phyloP scores from a whole-genome alignment of 37 sponge, comb jelly and placozoan species.

The Crambe crambe region DNA sequence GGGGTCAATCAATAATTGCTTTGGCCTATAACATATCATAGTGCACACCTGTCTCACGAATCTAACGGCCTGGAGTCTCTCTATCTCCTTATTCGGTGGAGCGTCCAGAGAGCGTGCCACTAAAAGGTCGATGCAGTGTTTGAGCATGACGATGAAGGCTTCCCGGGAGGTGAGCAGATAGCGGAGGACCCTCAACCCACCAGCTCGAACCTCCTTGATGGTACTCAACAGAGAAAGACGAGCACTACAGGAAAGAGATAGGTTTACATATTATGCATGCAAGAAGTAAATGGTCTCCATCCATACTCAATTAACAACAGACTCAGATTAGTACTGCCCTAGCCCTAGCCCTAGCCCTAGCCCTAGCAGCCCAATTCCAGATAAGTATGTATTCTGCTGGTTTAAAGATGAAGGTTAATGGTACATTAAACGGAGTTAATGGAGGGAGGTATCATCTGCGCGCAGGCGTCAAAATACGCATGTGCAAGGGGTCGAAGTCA shows the following conservation, averaged over 20 bases:
- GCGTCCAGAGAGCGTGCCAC: conserved; percentile 68
- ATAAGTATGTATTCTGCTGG: no score
- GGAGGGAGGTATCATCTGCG: no score
- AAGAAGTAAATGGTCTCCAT: no score
- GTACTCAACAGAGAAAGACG: conserved; percentile 47
- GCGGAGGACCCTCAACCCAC: conserved; percentile 62
- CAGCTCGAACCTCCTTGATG: conserved; percentile 73
- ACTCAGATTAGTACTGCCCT: no score
- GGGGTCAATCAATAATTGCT: no score
- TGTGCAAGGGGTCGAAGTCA: no score
- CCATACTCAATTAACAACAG: not conserved
- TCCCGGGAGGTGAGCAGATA: conserved; percentile 60
- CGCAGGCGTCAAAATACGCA: no score
- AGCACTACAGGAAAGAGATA: conserved; percentile 36
- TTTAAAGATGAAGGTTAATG: no score
- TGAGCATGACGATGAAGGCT: conserved; percentile 55
- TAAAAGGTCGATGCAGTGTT: conserved; percentile 50
- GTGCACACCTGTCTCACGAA: conserved; percentile 74
- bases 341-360: no score
- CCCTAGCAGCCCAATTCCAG: no score
- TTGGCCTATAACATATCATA: no score
- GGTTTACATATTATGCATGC: not conserved
- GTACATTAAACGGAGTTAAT: no score
- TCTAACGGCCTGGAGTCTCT: conserved; percentile 81
- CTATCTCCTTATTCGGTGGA: conserved; percentile 59